Percentiles rank a stretch among this genome's conserved stretches.
phyloP scores from a whole-genome alignment of 92 coral and sea anemone species.

The Epizoanthus rinbou region DNA sequence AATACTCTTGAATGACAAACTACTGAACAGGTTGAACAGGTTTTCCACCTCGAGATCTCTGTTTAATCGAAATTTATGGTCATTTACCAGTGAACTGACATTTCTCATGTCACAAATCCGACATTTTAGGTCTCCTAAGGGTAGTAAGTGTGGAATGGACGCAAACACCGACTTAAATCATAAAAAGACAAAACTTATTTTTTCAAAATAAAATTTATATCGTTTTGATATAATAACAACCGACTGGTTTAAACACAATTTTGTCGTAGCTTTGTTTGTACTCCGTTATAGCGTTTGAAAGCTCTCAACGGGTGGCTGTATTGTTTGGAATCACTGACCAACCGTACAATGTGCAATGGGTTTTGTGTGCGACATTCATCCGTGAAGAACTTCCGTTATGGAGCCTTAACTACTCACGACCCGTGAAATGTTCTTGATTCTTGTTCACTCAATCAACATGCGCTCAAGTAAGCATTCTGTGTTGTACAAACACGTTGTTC shows the following conservation, averaged over 20 bases:
- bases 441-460: slow-evolving; percentile 24
- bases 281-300: background rate
- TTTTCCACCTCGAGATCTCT: slow-evolving; percentile 5
- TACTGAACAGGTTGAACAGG: slow-evolving; percentile 8
- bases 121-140: background rate
- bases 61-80: background rate
- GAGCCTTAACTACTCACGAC: slow-evolving; percentile 23
- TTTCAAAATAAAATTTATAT: background rate
- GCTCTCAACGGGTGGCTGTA: slow-evolving; percentile 11
- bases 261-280: background rate
- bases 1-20: slow-evolving; percentile 1
- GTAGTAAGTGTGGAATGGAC: background rate
- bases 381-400: slow-evolving; percentile 16
- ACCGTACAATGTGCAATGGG: background rate
- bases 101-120: background rate
- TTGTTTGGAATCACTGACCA: background rate
- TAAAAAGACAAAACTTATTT: background rate
- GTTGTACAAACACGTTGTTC: background rate
- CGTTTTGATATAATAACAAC: background rate
- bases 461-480: slow-evolving; percentile 16
- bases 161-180: background rate
- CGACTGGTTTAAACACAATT: background rate
- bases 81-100: background rate
- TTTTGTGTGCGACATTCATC: background rate
- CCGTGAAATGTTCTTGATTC: background rate